Conservation (phyloP, 2,888 invertebrate genomes). For the Troides aeacus region DNA sequence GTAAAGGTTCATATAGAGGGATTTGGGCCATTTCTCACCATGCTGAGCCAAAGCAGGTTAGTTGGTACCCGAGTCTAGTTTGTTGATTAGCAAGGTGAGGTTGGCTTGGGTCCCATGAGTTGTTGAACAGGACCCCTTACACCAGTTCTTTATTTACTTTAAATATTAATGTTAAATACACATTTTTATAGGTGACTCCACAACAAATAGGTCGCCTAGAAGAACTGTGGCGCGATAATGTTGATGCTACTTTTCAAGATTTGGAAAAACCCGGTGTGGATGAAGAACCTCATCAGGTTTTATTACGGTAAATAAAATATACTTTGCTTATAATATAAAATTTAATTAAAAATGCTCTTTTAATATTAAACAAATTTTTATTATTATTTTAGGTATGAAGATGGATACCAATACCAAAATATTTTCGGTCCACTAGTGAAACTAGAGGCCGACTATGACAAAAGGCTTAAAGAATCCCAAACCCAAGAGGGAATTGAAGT, state of each 20-base stretch:
- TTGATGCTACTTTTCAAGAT: constrained; percentile 98
- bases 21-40: no score
- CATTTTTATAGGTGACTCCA: constrained; percentile 86
- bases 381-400: constrained; percentile 87
- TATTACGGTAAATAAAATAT: constrained; percentile 56
- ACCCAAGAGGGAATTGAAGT: constrained; percentile 99
- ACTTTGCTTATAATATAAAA: neutral
- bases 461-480: constrained; percentile 97
- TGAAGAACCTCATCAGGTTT: constrained; percentile 97
- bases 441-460: constrained; percentile 99
- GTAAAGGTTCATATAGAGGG: no score
- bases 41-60: no score
- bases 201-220: constrained; percentile 98
- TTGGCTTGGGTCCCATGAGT: no score
- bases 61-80: no score
- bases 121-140: no score
- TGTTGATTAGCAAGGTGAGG: no score
- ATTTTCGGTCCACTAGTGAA: constrained; percentile 98
- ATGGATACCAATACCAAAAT: constrained; percentile 99
- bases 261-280: constrained; percentile 98
- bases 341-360: neutral
- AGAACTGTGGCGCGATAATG: constrained; percentile 99
- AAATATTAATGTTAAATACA: neutral
- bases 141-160: neutral
- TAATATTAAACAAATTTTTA: neutral